A percentile compares a stretch with the other conserved stretches of the same genome.
Evolutionary conservation across 2,797 vertebrate genomes (phyloP).

Genomic region (Rhabdomys pumilio): DNA sequence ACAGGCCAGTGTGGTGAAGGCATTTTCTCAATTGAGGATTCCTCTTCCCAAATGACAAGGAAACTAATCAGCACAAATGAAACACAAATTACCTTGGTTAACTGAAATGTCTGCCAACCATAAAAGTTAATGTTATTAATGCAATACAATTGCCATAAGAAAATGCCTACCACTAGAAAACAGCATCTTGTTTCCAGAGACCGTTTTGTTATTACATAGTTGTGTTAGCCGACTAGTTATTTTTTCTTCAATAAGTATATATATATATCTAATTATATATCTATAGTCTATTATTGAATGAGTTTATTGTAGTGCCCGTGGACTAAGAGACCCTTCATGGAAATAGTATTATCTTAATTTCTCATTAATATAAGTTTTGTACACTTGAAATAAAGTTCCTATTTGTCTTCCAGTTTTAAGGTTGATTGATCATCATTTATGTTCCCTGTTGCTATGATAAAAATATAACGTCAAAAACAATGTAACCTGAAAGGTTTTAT

Average conservation of each 20-base stretch:
- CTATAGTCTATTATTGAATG: not conserved
- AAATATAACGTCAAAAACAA: not conserved
- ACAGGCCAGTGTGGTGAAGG: not conserved
- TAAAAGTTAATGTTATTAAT: slow-evolving; percentile 18
- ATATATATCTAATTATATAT: no score
- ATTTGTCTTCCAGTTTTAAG: slow-evolving; percentile 48
- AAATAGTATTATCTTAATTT: slow-evolving; percentile 38
- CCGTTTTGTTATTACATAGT: not conserved
- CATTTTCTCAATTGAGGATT: not conserved
- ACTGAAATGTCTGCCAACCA: not conserved
- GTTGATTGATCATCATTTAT: not conserved
- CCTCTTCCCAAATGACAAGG: not conserved
- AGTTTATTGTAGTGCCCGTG: not conserved
- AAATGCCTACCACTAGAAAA: not conserved
- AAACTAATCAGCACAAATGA: not conserved
- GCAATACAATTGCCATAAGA: not conserved
- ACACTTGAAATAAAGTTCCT: not conserved
- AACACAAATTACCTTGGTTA: slow-evolving; percentile 8
- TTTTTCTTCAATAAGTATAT: slow-evolving; percentile 6
- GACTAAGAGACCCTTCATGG: not conserved
- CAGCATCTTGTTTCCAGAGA: not conserved
- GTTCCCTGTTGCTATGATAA: not conserved
- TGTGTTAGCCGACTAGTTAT: not conserved
- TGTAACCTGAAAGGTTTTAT: not conserved
- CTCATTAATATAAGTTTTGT: not conserved